Evolutionary conservation across 2,888 invertebrate genomes (phyloP), one percentile per base, ranked within the genome.

Genomic region (Eumacrocentrus americanus): DNA sequence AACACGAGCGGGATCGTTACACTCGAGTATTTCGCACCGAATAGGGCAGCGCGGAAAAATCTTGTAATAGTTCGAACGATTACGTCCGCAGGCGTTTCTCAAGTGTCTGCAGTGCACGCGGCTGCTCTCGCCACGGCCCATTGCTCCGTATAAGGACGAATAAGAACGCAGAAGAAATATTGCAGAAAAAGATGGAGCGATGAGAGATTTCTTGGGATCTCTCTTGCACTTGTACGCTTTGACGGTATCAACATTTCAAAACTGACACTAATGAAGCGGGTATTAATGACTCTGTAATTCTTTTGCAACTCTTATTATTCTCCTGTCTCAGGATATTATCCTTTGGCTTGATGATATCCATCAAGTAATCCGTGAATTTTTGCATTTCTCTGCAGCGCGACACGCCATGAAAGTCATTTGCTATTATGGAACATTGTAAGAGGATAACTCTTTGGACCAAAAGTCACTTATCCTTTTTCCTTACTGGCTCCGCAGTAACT

Each of bases 201-300:
- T 16, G 34, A 29, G 29, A 9, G 29, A 50, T 14, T 50, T 16
- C 34, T 34, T 9, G 50, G n/a, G 34, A 29, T 50, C 3, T 50
- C 16, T 50, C 50, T 29, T 4, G 29, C n/a, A 22, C 23, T 16
- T 47, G 20, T 16, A 18, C 22, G 29, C 29, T 9, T 29, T 29
- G 29, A 29, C 20, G 18, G 51, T 47, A 44, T 50, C 38, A 40
- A 51, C 35, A 40, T 40, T 16, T 11, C 48, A 29, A 29, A 29
- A 25, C 37, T 55, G 58, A 62, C 47, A 35, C 38, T 59, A 50
- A 64, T 61, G 47, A 58, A 62, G 52, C 57, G 38, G 53, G 20
- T 35, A 62, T 61, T 53, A 37, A 59, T 61, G 58, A 60, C 46
- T 52, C 14, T 18, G 14, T 58, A 44, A 48, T 48, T 37, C 7